Base-by-base conservation (phyloP, 2,888 invertebrate species). In the Ditula angustiorana region DNA sequence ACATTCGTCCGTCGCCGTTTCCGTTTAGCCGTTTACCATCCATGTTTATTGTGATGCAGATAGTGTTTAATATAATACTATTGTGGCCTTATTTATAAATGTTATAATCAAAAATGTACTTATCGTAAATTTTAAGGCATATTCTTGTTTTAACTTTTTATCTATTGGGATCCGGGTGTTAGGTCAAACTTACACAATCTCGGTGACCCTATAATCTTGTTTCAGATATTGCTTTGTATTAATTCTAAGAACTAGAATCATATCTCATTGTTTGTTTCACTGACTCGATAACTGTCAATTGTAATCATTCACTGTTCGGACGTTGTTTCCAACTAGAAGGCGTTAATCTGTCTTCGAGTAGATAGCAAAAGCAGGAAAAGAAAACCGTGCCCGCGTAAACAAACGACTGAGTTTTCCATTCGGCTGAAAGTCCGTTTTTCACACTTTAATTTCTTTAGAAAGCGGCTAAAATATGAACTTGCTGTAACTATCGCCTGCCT, bases 131-230 rank as follows among this genome's bases (percentile, higher is more conserved):
- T 69, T 71, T 71, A 76, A 74, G 72, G 71, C 79, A 79, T 77
- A 80, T 83, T 84, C 83, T 81, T 70, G 73, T 76, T 77, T 69
- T 35, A 59, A 60, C 46, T 62, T 67, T 70, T 76, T 87, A 88
- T 88, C 86, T 66, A 67, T 52, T 68, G 80, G 80, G 80, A 86
- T 90, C 90, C 90, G 91, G 90, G 87, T 86, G 79, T 81, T 75
- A 77, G 89, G 88, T 90, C 88, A 85, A 85, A 84, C 86, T 89
- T 84, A 88, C 80, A 86, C 89, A 88, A 91, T 90, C 87, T 82
- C 74, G 65, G 78, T 77, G 86, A 88, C 88, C 90, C 89, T 86
- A 41, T 90, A 87, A 86, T 91, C 87, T 86, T 77, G 76, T 83
- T 88, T 85, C 80, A 86, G 87, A 88, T 91, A 89, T 79, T 86